Evolutionary conservation across 2,113 vertebrate genomes (phyloP).

Genomic region (Sialia sialis): DNA sequence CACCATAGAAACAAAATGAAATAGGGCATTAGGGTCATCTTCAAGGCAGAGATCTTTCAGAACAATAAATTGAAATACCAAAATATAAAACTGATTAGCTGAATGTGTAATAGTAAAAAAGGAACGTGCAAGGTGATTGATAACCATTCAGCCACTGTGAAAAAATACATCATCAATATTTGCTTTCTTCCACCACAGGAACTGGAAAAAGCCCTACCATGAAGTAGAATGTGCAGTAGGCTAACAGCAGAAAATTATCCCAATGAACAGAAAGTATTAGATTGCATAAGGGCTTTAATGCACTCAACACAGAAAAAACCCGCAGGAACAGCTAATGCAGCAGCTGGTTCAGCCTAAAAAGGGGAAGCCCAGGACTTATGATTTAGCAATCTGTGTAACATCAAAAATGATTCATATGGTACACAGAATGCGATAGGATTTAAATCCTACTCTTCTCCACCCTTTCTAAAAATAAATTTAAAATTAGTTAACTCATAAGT

Average conservation of each 20-base stretch:
- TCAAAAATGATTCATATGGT: not conserved
- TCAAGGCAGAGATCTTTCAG: not conserved
- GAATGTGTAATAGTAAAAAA: not conserved
- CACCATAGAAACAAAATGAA: not conserved
- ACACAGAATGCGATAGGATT: not conserved
- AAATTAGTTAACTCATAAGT: not conserved
- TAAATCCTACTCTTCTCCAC: not conserved
- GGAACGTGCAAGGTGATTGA: not conserved
- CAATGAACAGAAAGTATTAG: not conserved
- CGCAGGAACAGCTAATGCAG: not conserved
- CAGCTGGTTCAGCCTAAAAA: not conserved
- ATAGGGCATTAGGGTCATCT: not conserved
- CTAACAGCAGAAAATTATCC: not conserved
- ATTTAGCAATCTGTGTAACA: not conserved
- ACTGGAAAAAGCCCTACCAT: not conserved
- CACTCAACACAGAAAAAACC: accelerated
- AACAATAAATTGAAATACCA: not conserved
- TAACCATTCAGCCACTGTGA: not conserved
- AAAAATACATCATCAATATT: not conserved
- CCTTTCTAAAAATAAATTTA: not conserved
- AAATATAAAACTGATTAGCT: not conserved
- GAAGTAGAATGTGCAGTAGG: not conserved
- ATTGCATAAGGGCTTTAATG: not conserved
- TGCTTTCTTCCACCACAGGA: not conserved
- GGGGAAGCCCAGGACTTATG: not conserved